Percentiles rank a stretch among this genome's conserved stretches.
These are phyloP conservation scores for Ovibos moschatus DNA, from an alignment of 2,113 vertebrate genomes.

Conservation along the genomic window DNA sequence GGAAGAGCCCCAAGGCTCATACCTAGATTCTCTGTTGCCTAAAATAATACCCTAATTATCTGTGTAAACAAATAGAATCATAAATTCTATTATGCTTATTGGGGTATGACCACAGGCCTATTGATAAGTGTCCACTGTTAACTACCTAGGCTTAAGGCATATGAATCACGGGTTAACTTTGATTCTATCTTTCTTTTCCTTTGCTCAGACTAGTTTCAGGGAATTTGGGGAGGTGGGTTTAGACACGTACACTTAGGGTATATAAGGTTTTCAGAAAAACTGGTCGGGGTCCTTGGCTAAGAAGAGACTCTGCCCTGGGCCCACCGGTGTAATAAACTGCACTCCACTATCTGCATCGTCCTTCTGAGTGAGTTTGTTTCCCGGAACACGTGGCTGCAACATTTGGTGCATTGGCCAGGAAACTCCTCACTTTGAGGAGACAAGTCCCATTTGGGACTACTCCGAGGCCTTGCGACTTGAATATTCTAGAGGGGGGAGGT, in stretches of 20 bases:
- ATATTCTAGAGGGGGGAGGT: fast-evolving
- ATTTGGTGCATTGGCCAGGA: not conserved
- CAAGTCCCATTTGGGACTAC: not conserved
- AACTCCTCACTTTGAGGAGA: not conserved
- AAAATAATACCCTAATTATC: not conserved
- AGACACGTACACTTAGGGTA: not conserved
- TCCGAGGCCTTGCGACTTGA: fast-evolving
- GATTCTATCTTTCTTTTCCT: not conserved
- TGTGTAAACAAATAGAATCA: not conserved
- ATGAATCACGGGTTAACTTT: not conserved
- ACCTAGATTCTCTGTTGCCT: not conserved
- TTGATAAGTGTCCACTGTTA: not conserved
- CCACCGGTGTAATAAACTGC: fast-evolving
- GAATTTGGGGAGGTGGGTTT: not conserved
- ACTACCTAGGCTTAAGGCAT: not conserved
- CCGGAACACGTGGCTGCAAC: fast-evolving
- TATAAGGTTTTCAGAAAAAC: not conserved
- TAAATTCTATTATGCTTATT: not conserved
- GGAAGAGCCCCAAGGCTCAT: not conserved
- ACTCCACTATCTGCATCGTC: not conserved
- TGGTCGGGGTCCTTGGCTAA: not conserved
- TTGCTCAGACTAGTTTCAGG: not conserved
- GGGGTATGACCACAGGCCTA: not conserved
- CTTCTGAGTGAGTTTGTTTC: not conserved
- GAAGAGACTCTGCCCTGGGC: not conserved